These are phyloP conservation scores for Augiades crinisus DNA, from an alignment of 2,888 invertebrate genomes.

Conservation along the genomic window DNA sequence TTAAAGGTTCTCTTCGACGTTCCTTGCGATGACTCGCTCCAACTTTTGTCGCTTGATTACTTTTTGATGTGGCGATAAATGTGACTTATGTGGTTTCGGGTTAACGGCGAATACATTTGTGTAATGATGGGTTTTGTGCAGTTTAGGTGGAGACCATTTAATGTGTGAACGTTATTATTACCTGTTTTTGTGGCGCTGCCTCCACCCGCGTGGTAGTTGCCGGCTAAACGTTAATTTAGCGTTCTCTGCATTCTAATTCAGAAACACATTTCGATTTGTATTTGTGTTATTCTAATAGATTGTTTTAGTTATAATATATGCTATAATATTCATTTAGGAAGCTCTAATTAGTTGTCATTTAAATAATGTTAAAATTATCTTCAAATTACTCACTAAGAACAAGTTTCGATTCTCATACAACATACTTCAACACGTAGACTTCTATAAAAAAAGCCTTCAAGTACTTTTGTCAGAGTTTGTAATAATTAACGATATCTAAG, in stretches of 20 bases:
- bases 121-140: conserved; percentile 69
- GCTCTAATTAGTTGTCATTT: conserved; percentile 14
- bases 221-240: conserved; percentile 31
- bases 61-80: conserved; percentile 79
- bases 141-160: conserved; percentile 63
- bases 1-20: conserved; percentile 51
- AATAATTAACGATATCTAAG: no score
- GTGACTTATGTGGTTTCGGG: conserved; percentile 76
- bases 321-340: neutral
- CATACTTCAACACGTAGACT: no score
- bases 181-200: conserved; percentile 41
- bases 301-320: neutral
- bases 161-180: conserved; percentile 68
- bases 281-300: neutral
- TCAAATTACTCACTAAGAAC: no score
- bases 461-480: no score
- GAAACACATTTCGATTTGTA: neutral
- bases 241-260: conserved; percentile 20
- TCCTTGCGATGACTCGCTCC: conserved; percentile 59
- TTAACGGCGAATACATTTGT: conserved; percentile 60
- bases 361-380: conserved; percentile 2
- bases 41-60: conserved; percentile 76
- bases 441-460: no score
- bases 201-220: neutral
- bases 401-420: no score